Percentiles rank a stretch among this genome's conserved stretches.
These are phyloP conservation scores for Myrmecobius fasciatus DNA, from an alignment of 2,113 vertebrate species.

Conservation along the genomic window DNA sequence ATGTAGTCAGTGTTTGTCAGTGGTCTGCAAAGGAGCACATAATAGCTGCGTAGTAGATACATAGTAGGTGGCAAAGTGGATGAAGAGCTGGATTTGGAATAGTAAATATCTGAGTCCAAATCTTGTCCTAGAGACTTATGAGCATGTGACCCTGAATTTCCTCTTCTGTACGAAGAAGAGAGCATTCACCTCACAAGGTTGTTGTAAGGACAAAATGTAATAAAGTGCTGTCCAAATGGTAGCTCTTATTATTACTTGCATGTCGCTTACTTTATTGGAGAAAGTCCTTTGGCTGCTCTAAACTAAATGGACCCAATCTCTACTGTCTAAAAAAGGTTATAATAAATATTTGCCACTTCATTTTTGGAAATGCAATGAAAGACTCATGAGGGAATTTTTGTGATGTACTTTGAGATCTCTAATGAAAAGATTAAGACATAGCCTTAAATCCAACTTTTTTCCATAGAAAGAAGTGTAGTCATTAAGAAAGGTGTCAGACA, in stretches of 20 bases:
- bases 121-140: background rate
- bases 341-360: constrained; percentile 32
- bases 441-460: constrained; percentile 26
- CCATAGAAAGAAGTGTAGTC: background rate
- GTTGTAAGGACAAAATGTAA: background rate
- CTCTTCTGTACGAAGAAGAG: background rate
- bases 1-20: background rate
- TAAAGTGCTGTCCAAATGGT: background rate
- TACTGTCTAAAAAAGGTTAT: constrained; percentile 19
- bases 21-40: background rate
- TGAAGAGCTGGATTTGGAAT: background rate
- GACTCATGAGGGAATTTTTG: background rate
- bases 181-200: background rate
- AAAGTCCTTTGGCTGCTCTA: constrained; percentile 36
- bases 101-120: background rate
- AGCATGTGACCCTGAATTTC: background rate
- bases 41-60: background rate
- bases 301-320: constrained; percentile 16
- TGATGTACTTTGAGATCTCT: background rate
- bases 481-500: constrained; percentile 26
- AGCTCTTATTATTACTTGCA: background rate
- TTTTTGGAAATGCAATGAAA: constrained; percentile 8
- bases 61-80: background rate
- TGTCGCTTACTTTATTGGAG: background rate
- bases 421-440: background rate